Evolutionary conservation across 2,113 vertebrate species (phyloP), one percentile per base, ranked within the genome.

Genomic region (Haemorhous mexicanus): DNA sequence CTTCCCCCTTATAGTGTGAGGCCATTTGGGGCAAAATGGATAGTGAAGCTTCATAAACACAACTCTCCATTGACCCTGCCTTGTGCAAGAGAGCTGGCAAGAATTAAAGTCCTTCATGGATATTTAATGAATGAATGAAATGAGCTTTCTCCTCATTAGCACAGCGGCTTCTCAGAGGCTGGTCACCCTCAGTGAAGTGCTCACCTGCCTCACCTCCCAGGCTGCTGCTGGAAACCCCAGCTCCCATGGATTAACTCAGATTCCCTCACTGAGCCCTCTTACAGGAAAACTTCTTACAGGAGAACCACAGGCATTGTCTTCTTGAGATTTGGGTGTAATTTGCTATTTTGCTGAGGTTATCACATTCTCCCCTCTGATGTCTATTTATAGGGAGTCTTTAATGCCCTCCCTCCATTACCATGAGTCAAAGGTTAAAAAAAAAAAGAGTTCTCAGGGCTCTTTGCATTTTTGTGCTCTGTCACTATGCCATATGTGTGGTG

Each of bases 121-220:
- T 73, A 93, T 91, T 95, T 93, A 96, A 94, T 94, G 84, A 69
- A 69, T 33, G 77, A 81, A 58, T 93, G 77, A 95, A 94, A 94
- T 76, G 62, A 87, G 44, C 81, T 87, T 72, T 92, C 77, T 84
- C 56, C 66, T 82, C 52, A 56, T 84, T 91, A 92, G 74, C 1
- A 0, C 49, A 24, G 77, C 33, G 62, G 52, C 53, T 84, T 89
- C 78, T 62, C 69, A 79, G 18, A 68, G 58, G 53, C 28, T 43
- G 66, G 50, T 75, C 55, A 55, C 49, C 44, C 56, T 89, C 53
- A 7, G 9, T 72, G 21, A 81, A 87, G 41, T 28, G 73, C 66
- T 92, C 62, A 84, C 93, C 91, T 82, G 74, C 79, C 74, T 96
- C 69, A 76, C n/a, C 53, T 83, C 64, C 82, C 49, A 43, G n/a